phyloP scores from a whole-genome alignment of 2,888 invertebrate genomes.

The Deilephila porcellus region DNA sequence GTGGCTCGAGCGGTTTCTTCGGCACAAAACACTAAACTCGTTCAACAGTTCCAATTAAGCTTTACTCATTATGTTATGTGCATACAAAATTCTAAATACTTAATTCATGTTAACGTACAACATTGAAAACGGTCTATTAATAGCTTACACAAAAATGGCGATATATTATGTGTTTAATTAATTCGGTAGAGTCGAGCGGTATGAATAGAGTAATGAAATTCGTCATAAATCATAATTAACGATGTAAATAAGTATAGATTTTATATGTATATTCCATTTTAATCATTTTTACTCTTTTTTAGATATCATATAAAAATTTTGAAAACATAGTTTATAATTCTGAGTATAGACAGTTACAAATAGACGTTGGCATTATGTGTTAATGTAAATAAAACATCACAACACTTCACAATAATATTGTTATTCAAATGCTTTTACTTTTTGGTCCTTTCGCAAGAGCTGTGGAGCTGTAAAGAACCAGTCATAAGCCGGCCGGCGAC shows the following conservation, averaged over 20 bases:
- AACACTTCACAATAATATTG: constrained; percentile 8
- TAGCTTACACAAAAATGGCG: not conserved
- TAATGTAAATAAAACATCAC: not conserved
- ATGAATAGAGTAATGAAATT: not conserved
- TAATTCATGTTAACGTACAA: constrained; percentile 12
- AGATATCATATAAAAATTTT: too few species aligned
- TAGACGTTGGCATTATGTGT: not conserved
- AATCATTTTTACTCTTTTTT: not conserved
- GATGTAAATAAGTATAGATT: not conserved
- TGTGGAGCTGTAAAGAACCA: constrained; percentile 28
- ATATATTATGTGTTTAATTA: not conserved
- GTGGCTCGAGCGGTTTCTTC: constrained; percentile 35
- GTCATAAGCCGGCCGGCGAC: constrained; percentile 27
- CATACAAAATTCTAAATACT: constrained; percentile 24
- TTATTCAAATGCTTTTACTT: constrained; percentile 27
- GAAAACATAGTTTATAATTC: too few species aligned
- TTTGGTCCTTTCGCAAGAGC: constrained; percentile 14
- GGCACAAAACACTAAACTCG: constrained; percentile 37
- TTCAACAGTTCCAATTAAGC: constrained; percentile 41
- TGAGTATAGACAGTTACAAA: not conserved
- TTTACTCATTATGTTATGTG: constrained; percentile 39
- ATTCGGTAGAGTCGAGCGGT: not conserved
- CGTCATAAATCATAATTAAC: not conserved
- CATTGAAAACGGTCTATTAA: not conserved
- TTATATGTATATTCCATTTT: not conserved